Base-by-base conservation (phyloP, 2,888 invertebrate genomes). In the Gryllus longicercus region DNA sequence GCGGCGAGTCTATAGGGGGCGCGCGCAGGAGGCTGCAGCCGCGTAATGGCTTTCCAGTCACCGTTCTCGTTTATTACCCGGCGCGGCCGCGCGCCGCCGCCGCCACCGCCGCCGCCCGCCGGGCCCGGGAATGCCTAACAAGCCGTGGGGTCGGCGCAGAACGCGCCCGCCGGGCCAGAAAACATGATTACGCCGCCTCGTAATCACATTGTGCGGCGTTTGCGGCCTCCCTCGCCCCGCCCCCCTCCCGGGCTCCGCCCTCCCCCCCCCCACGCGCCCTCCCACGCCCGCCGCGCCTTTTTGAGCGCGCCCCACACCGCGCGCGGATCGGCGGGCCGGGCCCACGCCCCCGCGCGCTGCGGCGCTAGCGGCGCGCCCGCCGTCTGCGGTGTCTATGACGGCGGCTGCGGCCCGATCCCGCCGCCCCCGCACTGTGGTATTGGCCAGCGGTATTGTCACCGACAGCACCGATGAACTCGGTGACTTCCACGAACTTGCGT, bases 31-130 rank as follows among this genome's bases (percentile, higher is more conserved):
- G 63, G 18, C 18, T 16, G 63, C 63, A 12, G 63, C 18, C 63
- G 18, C 63, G 18, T 63, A 63, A 63, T 63, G 63, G 63, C 63
- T 63, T 63, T 63, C 63, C 63, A 63, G 63, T 63, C 63, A 63
- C 63, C 63, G 63, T 63, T 63, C 63, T 63, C 63, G 63, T 63
- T 63, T 63, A 63, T 63, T 63, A 63, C 18, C 63, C 63, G 63
- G 12, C 63, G 3, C 25, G 63, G 63, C 18, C 16, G 63, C 63
- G 18, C 16, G 63, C 63, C 63, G 63, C 63, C 63, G 12, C 63
- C 63, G 18, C 63, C 12, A 5, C 63, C 63, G 18, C 63, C 63
- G 63, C 51, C 2, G 25, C 25, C 25, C 63, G 18, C 63, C 12
- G 63, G 18, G 16, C 63, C 16, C 63, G 63, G 18, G 18, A 63